phyloP scores from a whole-genome alignment of 2,113 vertebrate species.

The Rhinoderma darwinii region DNA sequence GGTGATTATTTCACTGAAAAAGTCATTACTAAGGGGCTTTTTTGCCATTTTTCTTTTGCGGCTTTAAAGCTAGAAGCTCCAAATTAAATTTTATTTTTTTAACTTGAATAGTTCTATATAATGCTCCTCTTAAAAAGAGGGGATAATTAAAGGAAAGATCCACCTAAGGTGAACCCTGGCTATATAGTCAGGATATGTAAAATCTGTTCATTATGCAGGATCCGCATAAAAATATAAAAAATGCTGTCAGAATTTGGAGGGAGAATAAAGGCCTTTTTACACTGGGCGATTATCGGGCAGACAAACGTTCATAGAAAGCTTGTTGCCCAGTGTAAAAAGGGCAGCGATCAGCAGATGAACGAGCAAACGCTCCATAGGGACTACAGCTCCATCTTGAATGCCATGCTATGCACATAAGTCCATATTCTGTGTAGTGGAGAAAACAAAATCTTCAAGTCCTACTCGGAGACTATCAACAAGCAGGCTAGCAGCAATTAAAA shows the following conservation, averaged over 20 bases:
- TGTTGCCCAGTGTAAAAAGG: no score
- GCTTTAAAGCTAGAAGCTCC: background rate
- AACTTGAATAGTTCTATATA: background rate
- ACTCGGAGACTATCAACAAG: background rate
- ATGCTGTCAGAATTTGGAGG: no score
- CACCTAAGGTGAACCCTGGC: background rate
- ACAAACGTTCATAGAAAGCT: no score
- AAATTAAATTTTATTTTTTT: background rate
- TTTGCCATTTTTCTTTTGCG: background rate
- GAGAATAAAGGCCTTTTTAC: no score
- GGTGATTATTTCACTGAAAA: constrained; percentile 22
- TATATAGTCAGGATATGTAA: background rate
- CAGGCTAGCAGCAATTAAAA: background rate
- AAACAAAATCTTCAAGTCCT: background rate
- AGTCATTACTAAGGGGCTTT: constrained; percentile 34
- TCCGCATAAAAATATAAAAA: no score
- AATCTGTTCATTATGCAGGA: background rate
- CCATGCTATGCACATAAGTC: no score
- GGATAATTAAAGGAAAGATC: background rate
- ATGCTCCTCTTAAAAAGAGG: background rate
- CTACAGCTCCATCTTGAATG: no score
- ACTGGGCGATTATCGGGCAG: no score
- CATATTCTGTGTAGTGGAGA: background rate
- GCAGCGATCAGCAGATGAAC: no score
- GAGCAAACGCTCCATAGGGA: no score